Percentiles rank a stretch among this genome's conserved stretches.
Conservation (phyloP, 2,888 invertebrate genomes). For the Epicampocera succincta region DNA sequence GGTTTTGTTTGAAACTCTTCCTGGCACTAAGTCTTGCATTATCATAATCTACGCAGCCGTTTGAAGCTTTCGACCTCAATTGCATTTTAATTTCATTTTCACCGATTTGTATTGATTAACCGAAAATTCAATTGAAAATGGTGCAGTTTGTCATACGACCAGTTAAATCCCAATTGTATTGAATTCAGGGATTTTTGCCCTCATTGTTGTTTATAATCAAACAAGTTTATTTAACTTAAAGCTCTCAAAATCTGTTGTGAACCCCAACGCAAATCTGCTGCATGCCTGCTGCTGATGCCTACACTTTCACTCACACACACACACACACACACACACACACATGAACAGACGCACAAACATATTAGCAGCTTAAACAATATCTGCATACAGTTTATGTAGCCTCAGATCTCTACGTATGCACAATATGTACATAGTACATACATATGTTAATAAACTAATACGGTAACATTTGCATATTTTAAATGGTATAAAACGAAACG, state of each 20-base stretch:
- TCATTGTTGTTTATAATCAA: slow-evolving; percentile 57
- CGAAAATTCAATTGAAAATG: slow-evolving; percentile 5
- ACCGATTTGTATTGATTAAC: not conserved
- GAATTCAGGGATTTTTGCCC: slow-evolving; percentile 28
- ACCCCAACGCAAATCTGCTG: slow-evolving; percentile 35
- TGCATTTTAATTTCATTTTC: slow-evolving; percentile 6
- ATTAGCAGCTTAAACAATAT: not conserved
- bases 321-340: not conserved
- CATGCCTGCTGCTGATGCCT: slow-evolving; percentile 4
- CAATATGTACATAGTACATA: not conserved
- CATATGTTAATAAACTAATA: slow-evolving; percentile 13
- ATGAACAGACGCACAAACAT: too few species aligned
- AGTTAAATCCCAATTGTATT: slow-evolving; percentile 17
- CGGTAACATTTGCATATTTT: not conserved
- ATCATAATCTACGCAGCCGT: not conserved
- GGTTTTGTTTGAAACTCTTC: too few species aligned
- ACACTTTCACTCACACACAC: not conserved
- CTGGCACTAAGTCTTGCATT: too few species aligned
- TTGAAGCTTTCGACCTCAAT: not conserved
- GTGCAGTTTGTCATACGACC: not conserved
- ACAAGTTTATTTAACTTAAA: slow-evolving; percentile 51
- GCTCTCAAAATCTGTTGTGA: slow-evolving; percentile 53
- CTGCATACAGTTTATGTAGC: not conserved
- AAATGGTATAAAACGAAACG: slow-evolving; percentile 27
- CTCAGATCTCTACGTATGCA: not conserved